Percentiles rank a stretch among this genome's conserved stretches.
These are phyloP conservation scores for Orchestia grillus DNA, from an alignment of 1,140 invertebrate species.

Conservation along the genomic window DNA sequence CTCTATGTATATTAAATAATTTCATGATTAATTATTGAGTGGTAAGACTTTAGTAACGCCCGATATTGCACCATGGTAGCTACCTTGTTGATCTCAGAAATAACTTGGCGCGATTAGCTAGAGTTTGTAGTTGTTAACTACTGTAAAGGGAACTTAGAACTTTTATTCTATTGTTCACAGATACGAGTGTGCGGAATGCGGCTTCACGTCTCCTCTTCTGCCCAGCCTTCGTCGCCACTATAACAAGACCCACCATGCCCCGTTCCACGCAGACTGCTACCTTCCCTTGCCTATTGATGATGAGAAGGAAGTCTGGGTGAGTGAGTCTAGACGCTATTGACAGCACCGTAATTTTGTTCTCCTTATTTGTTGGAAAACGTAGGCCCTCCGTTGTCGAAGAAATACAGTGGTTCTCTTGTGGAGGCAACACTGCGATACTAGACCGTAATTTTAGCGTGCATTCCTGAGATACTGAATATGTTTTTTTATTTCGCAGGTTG, in stretches of 20 bases:
- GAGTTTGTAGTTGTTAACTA: background rate
- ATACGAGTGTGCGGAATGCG: conserved; percentile 66
- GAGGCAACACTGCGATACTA: background rate
- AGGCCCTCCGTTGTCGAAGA: background rate
- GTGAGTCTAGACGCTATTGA: background rate
- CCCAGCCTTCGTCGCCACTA: conserved; percentile 64
- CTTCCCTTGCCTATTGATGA: conserved; percentile 63
- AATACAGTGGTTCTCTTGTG: background rate
- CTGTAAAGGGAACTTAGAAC: background rate
- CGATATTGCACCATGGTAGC: no score
- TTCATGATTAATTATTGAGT: no score
- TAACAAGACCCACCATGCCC: conserved; percentile 64
- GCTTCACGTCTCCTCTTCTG: conserved; percentile 62
- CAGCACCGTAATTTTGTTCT: background rate
- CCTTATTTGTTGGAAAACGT: background rate
- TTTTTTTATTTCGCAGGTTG: conserved; percentile 62
- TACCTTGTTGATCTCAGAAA: no score
- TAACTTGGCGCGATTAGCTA: no score
- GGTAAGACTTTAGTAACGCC: no score
- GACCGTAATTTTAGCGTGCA: background rate
- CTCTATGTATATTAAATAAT: no score
- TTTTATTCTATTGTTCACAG: conserved; percentile 16
- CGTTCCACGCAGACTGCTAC: conserved; percentile 62
- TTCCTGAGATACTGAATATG: background rate
- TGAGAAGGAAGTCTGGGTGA: conserved; percentile 65